Base-by-base conservation (phyloP, 2,113 vertebrate species). In the Tylochromis polylepis region DNA sequence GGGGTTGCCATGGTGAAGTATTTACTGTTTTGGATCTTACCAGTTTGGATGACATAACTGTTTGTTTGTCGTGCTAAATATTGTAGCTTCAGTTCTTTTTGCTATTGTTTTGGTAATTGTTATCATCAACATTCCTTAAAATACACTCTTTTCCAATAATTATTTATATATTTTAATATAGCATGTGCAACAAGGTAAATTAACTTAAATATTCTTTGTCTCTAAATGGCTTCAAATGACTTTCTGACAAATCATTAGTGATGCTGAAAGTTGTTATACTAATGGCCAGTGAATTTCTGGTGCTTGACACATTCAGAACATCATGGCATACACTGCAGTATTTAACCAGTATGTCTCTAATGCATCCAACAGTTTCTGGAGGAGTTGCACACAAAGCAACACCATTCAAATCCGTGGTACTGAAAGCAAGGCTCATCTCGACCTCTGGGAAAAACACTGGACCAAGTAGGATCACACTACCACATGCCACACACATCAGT, bases 371-470 rank as follows among this genome's bases (percentile, higher is more conserved):
- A 94, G 94, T 88, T 90, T 88, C 90, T 83, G 85, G 62, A 62
- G 91, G 58, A 84, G 49, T 56, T 51, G 27, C 51, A 43, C 79
- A 56, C 11, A 94, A 93, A 82, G 57, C 85, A 53, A 79, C 87
- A 4, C 87, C 90, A 34, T 79, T 90, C 43, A 96, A 88, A 91
- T 82, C 88, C 12, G 43, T 49, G 11, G 11, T 82, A 27, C 59
- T 93, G 20, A 96, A 90, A 91, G 34, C 85, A 36, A 92, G 84
- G 57, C 70, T 91, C 24, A 49, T 89, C 53, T 51, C 92, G 56
- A 85, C 89, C 6, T 82, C 88, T 75, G 83, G 62, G 11, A 93
- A 65, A 89, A 84, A 31, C 81, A 41, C 58, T 65, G 88, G 80
- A 83, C 57, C 86, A 91, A 65, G 96, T 96, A 51, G 92, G 90